Base-by-base conservation (phyloP, 2,113 vertebrate genomes). In the Cercopithecus mona region DNA sequence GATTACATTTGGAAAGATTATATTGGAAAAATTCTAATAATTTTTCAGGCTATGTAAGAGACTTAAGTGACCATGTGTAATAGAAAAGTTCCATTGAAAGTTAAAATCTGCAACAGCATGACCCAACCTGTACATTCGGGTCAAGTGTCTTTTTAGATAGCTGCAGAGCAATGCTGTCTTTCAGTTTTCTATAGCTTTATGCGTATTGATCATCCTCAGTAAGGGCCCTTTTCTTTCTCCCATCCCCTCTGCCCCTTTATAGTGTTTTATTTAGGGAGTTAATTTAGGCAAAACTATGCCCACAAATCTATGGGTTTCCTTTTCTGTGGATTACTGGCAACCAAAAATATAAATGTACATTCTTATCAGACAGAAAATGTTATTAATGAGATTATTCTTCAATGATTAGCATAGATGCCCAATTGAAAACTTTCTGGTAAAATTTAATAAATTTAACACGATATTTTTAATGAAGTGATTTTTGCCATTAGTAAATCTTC, bases 1-100 rank as follows among this genome's bases (percentile, higher is more conserved):
- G 95, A 96, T 98, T 98, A 97, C 97, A 97, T 96, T 98, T 97
- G 93, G 96, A 97, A 98, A 94, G 78, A 50, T 88, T 83, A 7
- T 95, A 86, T 40, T 93, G 25, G 59, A 95, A 95, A 97, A 95
- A 55, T 91, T 45, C 32, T 73, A 55, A 32, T 95, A 82, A 66
- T 68, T 73, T 27, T 96, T 95, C 27, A 73, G 70, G 61, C 68
- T 88, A 17, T 64, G 3, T 96, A 25, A 38, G 38, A 96, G n/a
- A 91, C 45, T 94, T 89, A 84, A 93, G 59, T 95, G 59, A 61
- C 73, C 23, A 0, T 72, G 3, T 83, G 4, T 93, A 68, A 90
- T 87, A 90, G 86, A 92, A 96, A 83, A 92, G 40, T 78, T 73
- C 4, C 72, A 48, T 68, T 93, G 55, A 82, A 97, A 89, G 73